phyloP scores from a whole-genome alignment of 2,797 vertebrate genomes.

The Vireo griseus region DNA sequence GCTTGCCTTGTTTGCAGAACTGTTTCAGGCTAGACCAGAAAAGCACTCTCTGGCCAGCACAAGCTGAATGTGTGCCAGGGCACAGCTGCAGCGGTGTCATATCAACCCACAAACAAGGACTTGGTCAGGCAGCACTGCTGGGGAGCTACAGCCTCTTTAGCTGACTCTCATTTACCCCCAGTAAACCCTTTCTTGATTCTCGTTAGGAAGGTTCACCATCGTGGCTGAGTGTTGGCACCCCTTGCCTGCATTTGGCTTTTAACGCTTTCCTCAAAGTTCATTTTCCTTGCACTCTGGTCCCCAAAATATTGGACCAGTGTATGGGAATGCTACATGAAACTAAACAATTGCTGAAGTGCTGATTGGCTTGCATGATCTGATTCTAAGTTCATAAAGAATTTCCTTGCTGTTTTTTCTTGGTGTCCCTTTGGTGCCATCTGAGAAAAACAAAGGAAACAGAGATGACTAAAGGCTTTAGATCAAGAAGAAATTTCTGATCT shows the following conservation, averaged over 20 bases:
- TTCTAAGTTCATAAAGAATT: not conserved
- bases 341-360: not conserved
- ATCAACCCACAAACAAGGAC: not conserved
- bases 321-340: not conserved
- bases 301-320: not conserved
- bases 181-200: not conserved
- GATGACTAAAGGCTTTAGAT: not conserved
- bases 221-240: not conserved
- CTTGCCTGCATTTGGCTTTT: not conserved
- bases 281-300: not conserved
- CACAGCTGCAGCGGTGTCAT: not conserved
- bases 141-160: not conserved
- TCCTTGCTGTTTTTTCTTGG: not conserved
- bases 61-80: not conserved
- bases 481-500: not conserved
- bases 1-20: slow-evolving; percentile 40
- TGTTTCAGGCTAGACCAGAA: not conserved
- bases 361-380: not conserved
- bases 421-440: not conserved
- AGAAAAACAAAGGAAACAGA: not conserved
- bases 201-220: not conserved
- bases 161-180: not conserved
- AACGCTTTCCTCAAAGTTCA: not conserved
- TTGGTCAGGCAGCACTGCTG: not conserved
- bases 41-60: not conserved